A percentile compares a stretch with the other conserved stretches of the same genome.
Conservation (phyloP, 1,140 invertebrate genomes). For the Sipha flava region DNA sequence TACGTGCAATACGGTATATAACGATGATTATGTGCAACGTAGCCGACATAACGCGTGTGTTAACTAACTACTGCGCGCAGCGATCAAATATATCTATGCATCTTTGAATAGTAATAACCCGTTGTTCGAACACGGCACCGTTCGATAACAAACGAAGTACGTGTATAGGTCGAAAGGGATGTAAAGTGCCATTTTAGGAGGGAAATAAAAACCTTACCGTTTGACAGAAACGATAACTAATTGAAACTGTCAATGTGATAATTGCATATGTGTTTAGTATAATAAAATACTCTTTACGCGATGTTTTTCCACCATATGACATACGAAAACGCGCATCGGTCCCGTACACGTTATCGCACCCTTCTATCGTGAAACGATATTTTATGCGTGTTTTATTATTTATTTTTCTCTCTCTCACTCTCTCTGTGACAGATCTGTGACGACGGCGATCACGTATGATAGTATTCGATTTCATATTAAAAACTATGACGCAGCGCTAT, state of each 20-base stretch:
- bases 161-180: background rate
- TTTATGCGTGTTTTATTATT: background rate
- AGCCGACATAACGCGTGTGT: too few species aligned
- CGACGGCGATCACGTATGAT: background rate
- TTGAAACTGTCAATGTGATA: conserved; percentile 1
- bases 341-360: background rate
- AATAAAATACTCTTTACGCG: too few species aligned
- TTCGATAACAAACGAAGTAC: background rate
- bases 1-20: too few species aligned
- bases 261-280: background rate
- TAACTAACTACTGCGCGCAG: too few species aligned
- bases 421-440: background rate
- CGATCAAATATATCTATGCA: too few species aligned
- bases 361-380: background rate
- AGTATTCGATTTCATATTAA: background rate
- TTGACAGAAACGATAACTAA: background rate
- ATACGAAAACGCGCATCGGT: background rate
- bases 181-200: background rate
- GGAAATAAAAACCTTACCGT: background rate
- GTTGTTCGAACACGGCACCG: background rate
- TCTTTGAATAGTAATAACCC: background rate
- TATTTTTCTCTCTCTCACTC: background rate
- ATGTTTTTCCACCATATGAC: conserved; percentile 6
- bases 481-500: background rate
- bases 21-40: too few species aligned